Percentiles rank a stretch among this genome's conserved stretches.
Conservation (phyloP, 2,888 invertebrate species). For the Acholoe squamosa region DNA sequence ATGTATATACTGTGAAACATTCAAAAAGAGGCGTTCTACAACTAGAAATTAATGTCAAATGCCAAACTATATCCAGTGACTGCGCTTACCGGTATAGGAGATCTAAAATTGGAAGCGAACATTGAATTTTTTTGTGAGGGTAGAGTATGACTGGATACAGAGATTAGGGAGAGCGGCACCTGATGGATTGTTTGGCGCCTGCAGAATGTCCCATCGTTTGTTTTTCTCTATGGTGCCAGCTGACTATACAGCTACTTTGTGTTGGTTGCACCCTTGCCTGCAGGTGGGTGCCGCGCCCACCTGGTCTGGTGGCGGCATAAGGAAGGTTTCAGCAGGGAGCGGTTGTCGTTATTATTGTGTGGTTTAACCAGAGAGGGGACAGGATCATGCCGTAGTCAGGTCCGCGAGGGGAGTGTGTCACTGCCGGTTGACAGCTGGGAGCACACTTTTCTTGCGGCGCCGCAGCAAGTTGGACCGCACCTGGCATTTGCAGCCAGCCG, state of each 20-base stretch:
- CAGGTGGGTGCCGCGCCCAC: too few species aligned
- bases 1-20: conserved; percentile 1
- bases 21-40: neutral
- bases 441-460: conserved; percentile 49
- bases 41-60: neutral
- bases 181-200: too few species aligned
- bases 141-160: neutral
- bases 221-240: too few species aligned
- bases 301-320: too few species aligned
- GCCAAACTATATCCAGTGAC: conserved; percentile 9
- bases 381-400: neutral
- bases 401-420: neutral
- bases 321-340: conserved; percentile 13
- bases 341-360: neutral
- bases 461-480: conserved; percentile 83
- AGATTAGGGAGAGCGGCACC: too few species aligned
- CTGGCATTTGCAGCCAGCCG: conserved; percentile 93
- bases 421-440: neutral
- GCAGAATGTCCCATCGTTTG: too few species aligned
- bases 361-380: neutral
- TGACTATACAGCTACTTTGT: too few species aligned
- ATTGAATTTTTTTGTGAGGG: neutral
- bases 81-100: neutral
- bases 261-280: too few species aligned
- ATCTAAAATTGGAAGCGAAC: conserved; percentile 36